Base-by-base conservation (phyloP, 2,797 vertebrate genomes). In the Eulemur albifrons region DNA sequence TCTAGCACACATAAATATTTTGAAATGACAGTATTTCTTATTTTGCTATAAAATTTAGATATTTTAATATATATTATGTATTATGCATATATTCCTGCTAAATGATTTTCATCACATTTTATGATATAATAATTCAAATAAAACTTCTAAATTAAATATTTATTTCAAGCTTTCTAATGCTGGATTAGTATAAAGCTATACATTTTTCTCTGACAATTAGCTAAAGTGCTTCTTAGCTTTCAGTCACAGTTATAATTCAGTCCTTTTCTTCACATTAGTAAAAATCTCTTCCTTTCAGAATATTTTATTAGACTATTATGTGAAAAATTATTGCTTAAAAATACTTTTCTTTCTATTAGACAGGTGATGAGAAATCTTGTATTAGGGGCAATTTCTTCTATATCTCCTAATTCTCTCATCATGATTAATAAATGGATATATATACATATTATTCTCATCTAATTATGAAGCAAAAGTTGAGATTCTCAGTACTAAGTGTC, bases 131-230 rank as follows among this genome's bases (percentile, higher is more conserved):
- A 79, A 69, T 92, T 73, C 38, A 93, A 84, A 88, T 84, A 21
- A 87, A 93, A 77, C 32, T n/a, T 72, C 21, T 67, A 92, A 96
- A 80, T 84, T 87, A 87, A 94, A 79, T 81, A 88, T 61, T 65
- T 76, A 80, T 92, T 95, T 92, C 50, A 76, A 90, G 20, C 5
- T 77, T 83, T 69, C 9, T 48, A 91, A 35, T 27, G 25, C 7
- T 76, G 20, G 2, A 20, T 93, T 92, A 17, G 30, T 87, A 90
- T 85, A 61, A 93, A 38, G 67, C n/a, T 75, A 40, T 85, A 20
- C 14, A 45, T 81, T 77, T 59, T 65, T 73, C 17, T 63, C 14
- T 54, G 59, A 20, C 25, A 52, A 63, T 72, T 70, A 88, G 38
- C 7, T 50, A 21, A 27, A n/a, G 7, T 52, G 72, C 10, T 59